A percentile compares a stretch with the other conserved stretches of the same genome.
These are phyloP conservation scores for Andricus curvator DNA, from an alignment of 2,888 invertebrate genomes.

Conservation along the genomic window DNA sequence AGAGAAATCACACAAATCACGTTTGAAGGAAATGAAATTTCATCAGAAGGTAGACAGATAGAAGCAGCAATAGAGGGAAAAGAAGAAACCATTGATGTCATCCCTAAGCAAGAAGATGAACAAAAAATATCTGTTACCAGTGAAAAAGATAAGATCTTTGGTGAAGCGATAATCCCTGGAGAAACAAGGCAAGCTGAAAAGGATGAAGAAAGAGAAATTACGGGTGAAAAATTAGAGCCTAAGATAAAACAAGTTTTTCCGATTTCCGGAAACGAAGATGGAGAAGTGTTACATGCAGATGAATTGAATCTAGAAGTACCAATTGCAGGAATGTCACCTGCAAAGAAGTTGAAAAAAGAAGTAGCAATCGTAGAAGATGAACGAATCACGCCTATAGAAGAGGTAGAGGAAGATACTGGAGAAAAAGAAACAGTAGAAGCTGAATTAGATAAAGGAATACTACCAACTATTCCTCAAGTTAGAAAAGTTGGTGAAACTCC, in stretches of 20 bases:
- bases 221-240: background rate
- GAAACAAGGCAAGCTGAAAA: background rate
- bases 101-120: background rate
- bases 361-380: background rate
- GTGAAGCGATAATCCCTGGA: background rate
- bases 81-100: background rate
- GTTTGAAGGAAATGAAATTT: too few relatives aligned
- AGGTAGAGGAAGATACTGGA: background rate
- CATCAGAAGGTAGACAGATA: too few relatives aligned
- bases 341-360: background rate
- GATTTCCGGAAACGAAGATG: background rate
- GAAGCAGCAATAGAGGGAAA: too few relatives aligned
- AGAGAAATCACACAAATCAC: background rate
- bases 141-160: background rate
- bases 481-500: background rate
- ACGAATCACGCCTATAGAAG: background rate
- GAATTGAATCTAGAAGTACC: constrained; percentile 1
- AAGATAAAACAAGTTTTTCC: background rate
- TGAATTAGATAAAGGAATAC: background rate
- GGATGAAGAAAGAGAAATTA: background rate
- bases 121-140: background rate
- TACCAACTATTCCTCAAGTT: background rate
- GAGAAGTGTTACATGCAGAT: background rate
- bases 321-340: background rate
- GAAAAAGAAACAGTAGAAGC: constrained; percentile 16